Conservation (phyloP, 2,113 vertebrate genomes). For the Alosa alosa region DNA sequence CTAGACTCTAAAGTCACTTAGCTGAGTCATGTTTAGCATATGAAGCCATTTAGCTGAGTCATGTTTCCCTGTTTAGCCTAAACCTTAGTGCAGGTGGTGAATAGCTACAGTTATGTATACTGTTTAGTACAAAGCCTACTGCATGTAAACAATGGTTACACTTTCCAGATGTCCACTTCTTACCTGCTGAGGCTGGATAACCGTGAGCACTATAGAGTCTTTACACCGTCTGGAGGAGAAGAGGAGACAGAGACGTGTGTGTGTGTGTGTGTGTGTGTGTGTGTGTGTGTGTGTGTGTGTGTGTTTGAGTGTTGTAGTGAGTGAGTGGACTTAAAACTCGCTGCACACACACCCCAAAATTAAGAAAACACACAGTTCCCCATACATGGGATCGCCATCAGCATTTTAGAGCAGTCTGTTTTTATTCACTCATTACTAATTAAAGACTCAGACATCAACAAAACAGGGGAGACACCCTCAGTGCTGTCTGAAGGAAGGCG, state of each 20-base stretch:
- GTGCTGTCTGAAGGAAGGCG: background rate
- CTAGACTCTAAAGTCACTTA: background rate
- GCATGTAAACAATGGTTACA: conserved; percentile 40
- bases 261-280: conserved; percentile 12
- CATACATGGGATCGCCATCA: background rate
- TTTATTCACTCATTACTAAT: background rate
- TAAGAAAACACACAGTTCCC: background rate
- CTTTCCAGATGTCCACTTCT: conserved; percentile 48
- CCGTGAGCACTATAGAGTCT: conserved; percentile 90
- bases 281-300: background rate
- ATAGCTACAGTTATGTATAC: background rate
- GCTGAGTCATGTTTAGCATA: background rate
- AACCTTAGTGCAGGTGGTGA: background rate
- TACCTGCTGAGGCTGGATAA: conserved; percentile 95
- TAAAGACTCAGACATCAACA: background rate
- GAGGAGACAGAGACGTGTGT: conserved; percentile 51
- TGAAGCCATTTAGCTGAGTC: background rate
- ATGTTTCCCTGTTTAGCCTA: background rate
- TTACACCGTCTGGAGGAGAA: conserved; percentile 84
- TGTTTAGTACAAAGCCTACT: background rate
- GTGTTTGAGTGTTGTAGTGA: background rate
- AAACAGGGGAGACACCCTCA: background rate
- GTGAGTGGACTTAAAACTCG: background rate
- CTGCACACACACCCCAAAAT: background rate
- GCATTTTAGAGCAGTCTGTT: background rate